Evolutionary conservation across 2,888 invertebrate genomes (phyloP), one percentile per base, ranked within the genome.

Genomic region (Archips xylosteana): DNA sequence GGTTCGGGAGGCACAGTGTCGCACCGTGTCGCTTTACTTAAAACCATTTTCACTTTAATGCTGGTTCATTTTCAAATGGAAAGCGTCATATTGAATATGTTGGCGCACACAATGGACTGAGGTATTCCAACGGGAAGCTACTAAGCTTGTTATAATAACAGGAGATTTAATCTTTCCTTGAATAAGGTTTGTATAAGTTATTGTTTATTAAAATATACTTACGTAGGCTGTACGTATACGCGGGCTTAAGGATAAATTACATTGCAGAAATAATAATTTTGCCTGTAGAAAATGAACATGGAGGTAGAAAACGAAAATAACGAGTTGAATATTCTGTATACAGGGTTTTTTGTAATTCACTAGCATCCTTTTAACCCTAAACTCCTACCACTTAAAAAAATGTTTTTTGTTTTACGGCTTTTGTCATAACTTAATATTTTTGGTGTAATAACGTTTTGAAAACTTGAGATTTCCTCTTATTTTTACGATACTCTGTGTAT

Each of bases 131-230:
- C 63, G 47, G 71, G n/a, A 57, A 67, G 61, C 59, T 63, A 59
- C 72, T 64, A 69, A 69, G 69, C 69, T 61, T 45, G 69, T 70
- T 70, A 70, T 65, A 60, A 74, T 74, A 74, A 69, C 42, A 34
- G 60, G 3, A 60, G 67, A 67, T 72, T 68, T 63, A 34, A 69
- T 69, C 62, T 73, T 47, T 57, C 59, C 49, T 42, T 60, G 49
- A 57, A 72, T 66, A 63, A 23, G 61, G 42, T 34, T 51, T 36
- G 51, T 34, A 54, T 39, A 70, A 36, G 49, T 47, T 63, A 59
- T 64, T 68, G 72, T 72, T 45, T 49, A 54, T 63, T 32, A 34
- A 42, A 63, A 54, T 54, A 6, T 49, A 9, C 15, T 65, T 66
- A 51, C 39, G 23, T 36, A 39, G 71, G 57, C n/a, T 47, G 36